Evolutionary conservation across 2,888 invertebrate species (phyloP).

Genomic region (Poecilobothrus nobilitatus): DNA sequence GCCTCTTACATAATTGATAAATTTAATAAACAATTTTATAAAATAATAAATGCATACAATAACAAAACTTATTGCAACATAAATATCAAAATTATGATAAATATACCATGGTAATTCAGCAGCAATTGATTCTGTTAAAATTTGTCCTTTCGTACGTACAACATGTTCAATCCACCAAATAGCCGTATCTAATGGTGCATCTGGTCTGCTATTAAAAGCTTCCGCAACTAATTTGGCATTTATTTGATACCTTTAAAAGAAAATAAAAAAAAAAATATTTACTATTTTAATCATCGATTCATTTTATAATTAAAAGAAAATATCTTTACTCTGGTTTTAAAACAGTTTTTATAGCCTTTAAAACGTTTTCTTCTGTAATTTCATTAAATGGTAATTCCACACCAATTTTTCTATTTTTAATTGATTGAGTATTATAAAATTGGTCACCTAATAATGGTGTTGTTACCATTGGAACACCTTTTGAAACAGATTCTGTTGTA

Average conservation of each 20-base stretch:
- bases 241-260: slow-evolving; percentile 28
- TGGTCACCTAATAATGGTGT: slow-evolving; percentile 62
- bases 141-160: slow-evolving; percentile 50
- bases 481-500: slow-evolving; percentile 53
- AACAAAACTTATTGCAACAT: slow-evolving; percentile 20
- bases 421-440: slow-evolving; percentile 48
- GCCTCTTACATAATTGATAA: background rate
- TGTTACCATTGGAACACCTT: slow-evolving; percentile 54
- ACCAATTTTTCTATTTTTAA: slow-evolving; percentile 48
- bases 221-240: slow-evolving; percentile 46
- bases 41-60: background rate
- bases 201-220: slow-evolving; percentile 49
- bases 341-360: slow-evolving; percentile 42
- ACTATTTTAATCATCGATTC: too few species aligned
- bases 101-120: slow-evolving; percentile 45
- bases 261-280: slow-evolving; percentile 4
- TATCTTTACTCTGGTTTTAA: slow-evolving; percentile 30
- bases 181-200: slow-evolving; percentile 51
- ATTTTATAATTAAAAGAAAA: too few species aligned
- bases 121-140: slow-evolving; percentile 45
- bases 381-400: slow-evolving; percentile 44
- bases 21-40: background rate
- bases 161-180: slow-evolving; percentile 62
- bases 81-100: slow-evolving; percentile 47
- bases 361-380: slow-evolving; percentile 45